Percentiles rank a stretch among this genome's conserved stretches.
Evolutionary conservation across 2,888 invertebrate species (phyloP).

Genomic region (Globia sparganii): DNA sequence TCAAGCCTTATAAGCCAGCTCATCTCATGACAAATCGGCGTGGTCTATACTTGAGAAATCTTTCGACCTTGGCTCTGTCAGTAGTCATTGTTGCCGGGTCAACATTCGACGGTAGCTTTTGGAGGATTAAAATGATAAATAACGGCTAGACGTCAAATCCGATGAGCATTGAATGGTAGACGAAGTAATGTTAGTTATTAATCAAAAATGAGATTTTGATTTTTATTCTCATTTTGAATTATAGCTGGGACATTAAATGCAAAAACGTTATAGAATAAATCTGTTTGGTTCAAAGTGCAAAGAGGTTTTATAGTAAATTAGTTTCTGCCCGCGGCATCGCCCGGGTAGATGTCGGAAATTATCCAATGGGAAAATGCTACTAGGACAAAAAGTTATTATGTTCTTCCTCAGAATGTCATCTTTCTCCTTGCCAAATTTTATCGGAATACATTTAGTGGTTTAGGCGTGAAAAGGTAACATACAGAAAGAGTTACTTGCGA

Average conservation of each 20-base stretch:
- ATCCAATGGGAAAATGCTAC: neutral
- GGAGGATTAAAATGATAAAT: slow-evolving; percentile 64
- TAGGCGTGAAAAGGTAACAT: neutral
- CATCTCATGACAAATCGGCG: slow-evolving; percentile 61
- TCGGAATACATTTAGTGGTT: neutral
- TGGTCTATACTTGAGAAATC: slow-evolving; percentile 50
- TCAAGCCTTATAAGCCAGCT: slow-evolving; percentile 55
- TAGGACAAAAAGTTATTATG: neutral
- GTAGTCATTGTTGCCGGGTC: slow-evolving; percentile 63
- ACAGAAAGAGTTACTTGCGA: neutral
- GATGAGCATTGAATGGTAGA: slow-evolving; percentile 51
- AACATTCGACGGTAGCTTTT: slow-evolving; percentile 64
- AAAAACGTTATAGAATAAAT: slow-evolving; percentile 45
- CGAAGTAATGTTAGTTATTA: slow-evolving; percentile 61
- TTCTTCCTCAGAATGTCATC: neutral
- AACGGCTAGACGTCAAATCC: slow-evolving; percentile 48
- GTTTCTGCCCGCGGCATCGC: neutral
- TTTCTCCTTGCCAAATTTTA: neutral
- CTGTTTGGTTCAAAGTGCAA: slow-evolving; percentile 48
- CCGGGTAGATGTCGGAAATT: neutral
- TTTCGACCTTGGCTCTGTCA: slow-evolving; percentile 49
- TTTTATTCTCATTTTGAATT: slow-evolving; percentile 42
- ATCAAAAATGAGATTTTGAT: slow-evolving; percentile 52
- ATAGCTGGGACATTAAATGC: slow-evolving; percentile 45
- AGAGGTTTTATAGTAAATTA: slow-evolving; percentile 23